A percentile compares a stretch with the other conserved stretches of the same genome.
These are phyloP conservation scores for Mythimna impura DNA, from an alignment of 2,888 invertebrate genomes.

Conservation along the genomic window DNA sequence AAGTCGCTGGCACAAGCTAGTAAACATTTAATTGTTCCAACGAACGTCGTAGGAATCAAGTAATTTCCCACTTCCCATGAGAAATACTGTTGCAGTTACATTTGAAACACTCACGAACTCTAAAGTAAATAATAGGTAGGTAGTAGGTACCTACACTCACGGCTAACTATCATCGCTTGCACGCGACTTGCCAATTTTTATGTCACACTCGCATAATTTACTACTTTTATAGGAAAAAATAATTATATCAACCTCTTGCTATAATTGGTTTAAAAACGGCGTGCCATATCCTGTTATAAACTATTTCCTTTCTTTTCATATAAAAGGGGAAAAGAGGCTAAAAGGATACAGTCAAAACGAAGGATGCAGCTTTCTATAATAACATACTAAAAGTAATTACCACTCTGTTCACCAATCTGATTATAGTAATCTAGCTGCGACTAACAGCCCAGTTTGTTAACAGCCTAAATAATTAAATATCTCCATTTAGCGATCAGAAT, in stretches of 20 bases:
- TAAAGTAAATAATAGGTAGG: slow-evolving; percentile 15
- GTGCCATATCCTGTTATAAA: neutral
- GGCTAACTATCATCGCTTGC: slow-evolving; percentile 18
- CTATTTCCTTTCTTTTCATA: neutral
- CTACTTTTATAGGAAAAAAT: slow-evolving; percentile 14
- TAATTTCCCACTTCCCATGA: slow-evolving; percentile 46
- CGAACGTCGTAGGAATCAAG: slow-evolving; percentile 39
- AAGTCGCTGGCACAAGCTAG: too few relatives aligned
- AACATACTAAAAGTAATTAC: neutral
- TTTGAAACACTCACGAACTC: slow-evolving; percentile 52
- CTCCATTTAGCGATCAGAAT: slow-evolving; percentile 17
- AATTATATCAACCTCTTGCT: slow-evolving; percentile 6
- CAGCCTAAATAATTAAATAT: slow-evolving; percentile 37
- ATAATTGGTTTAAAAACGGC: slow-evolving; percentile 6
- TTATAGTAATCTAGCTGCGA: slow-evolving; percentile 1
- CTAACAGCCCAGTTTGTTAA: slow-evolving; percentile 7
- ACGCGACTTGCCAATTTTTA: slow-evolving; percentile 46
- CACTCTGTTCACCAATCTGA: neutral
- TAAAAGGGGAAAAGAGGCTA: slow-evolving; percentile 21
- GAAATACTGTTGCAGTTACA: slow-evolving; percentile 33
- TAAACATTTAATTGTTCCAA: slow-evolving; percentile 5
- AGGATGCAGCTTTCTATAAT: neutral
- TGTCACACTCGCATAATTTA: slow-evolving; percentile 23
- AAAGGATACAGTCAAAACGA: neutral
- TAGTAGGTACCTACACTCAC: slow-evolving; percentile 4